These are phyloP conservation scores for Spinus olivaceus DNA, from an alignment of 2,797 vertebrate species.

Conservation along the genomic window DNA sequence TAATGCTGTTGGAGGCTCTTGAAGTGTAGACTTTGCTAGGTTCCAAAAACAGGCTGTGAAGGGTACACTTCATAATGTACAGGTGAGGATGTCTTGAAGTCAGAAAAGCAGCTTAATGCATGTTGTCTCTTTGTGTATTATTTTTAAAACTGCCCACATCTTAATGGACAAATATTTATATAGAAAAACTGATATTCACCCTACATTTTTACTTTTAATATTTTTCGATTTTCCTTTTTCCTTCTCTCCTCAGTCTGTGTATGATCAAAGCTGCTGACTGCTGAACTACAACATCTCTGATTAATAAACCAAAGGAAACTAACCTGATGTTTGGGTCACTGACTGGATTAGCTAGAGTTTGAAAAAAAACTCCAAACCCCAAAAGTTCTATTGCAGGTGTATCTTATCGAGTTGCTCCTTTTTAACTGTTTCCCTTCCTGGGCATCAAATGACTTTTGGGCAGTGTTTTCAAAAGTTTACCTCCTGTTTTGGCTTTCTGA, in stretches of 20 bases:
- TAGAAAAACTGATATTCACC: background rate
- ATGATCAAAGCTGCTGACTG: background rate
- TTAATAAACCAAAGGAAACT: background rate
- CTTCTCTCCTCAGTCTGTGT: background rate
- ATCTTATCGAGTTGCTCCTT: background rate
- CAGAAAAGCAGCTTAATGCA: background rate
- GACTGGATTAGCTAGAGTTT: background rate
- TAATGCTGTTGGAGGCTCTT: background rate
- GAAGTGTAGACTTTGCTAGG: background rate
- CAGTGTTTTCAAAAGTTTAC: background rate
- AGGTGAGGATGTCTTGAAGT: background rate
- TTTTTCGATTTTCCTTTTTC: background rate
- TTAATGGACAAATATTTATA: background rate
- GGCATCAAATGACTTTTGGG: background rate
- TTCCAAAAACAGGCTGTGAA: background rate
- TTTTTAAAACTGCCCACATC: background rate
- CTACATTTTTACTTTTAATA: background rate
- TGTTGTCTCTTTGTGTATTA: background rate
- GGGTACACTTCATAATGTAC: fast-evolving
- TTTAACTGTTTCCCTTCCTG: background rate
- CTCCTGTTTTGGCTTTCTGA: background rate
- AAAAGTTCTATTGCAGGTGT: background rate
- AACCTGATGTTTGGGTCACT: background rate
- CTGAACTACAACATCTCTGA: background rate
- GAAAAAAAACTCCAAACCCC: background rate